These are phyloP conservation scores for Trichoplusia ni DNA, from an alignment of 1,140 invertebrate species.

Conservation along the genomic window DNA sequence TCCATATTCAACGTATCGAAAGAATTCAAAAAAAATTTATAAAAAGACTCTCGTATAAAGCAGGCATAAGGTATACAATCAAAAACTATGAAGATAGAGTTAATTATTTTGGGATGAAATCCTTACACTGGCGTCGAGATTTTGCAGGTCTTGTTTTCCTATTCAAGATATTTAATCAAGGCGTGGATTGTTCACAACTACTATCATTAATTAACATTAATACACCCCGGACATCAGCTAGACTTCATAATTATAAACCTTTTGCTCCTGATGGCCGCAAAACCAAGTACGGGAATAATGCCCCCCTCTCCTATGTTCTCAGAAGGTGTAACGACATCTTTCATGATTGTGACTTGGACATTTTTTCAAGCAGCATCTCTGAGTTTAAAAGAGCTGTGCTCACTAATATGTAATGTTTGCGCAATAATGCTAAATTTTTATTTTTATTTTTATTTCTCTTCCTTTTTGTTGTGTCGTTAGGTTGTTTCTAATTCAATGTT, in stretches of 20 bases:
- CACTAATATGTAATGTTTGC: too few species aligned
- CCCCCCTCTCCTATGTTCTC: background rate
- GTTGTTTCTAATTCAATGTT: background rate
- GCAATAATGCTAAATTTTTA: too few species aligned
- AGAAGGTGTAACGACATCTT: background rate
- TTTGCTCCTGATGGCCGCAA: background rate
- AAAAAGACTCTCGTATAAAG: too few species aligned
- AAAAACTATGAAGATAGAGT: too few species aligned
- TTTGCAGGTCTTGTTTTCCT: background rate
- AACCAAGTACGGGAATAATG: background rate
- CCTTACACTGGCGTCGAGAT: background rate
- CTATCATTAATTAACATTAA: background rate
- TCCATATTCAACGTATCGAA: too few species aligned
- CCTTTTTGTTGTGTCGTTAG: background rate
- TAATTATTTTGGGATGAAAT: background rate
- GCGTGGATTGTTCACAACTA: background rate
- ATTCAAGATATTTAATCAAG: background rate
- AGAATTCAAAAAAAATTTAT: too few species aligned
- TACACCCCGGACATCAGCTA: background rate
- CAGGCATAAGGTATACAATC: too few species aligned
- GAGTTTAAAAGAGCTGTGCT: too few species aligned
- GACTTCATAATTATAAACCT: background rate
- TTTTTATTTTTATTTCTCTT: too few species aligned
- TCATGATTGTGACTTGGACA: background rate
- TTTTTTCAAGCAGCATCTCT: too few species aligned